Percentiles rank a stretch among this genome's conserved stretches.
Evolutionary conservation across 2,113 vertebrate genomes (phyloP).

Genomic region (Elanoides forficatus): DNA sequence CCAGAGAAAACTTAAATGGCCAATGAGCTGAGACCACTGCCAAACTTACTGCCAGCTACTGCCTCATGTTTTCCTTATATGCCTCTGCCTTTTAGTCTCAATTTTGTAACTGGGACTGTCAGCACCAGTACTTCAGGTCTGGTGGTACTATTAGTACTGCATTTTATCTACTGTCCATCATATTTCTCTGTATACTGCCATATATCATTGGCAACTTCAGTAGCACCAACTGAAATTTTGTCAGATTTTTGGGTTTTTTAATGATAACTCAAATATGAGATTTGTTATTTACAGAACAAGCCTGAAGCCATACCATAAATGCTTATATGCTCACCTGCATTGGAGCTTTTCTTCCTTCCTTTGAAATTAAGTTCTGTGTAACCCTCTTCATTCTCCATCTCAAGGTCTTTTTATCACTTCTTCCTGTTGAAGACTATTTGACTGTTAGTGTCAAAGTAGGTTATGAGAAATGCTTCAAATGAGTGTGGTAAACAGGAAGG

Average conservation of each 20-base stretch:
- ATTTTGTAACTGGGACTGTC: background rate
- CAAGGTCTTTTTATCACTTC: background rate
- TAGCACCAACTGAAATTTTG: background rate
- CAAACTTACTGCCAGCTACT: background rate
- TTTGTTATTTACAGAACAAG: background rate
- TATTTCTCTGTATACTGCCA: background rate
- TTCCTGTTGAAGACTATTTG: background rate
- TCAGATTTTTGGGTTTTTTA: background rate
- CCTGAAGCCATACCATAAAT: background rate
- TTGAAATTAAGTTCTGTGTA: background rate
- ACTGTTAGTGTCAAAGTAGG: background rate
- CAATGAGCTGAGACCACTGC: background rate
- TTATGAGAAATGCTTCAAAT: background rate
- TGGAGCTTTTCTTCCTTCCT: background rate
- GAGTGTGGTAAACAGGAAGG: background rate
- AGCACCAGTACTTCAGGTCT: background rate
- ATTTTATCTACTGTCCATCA: background rate
- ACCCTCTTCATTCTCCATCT: background rate
- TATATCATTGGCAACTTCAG: background rate
- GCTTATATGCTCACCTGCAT: background rate
- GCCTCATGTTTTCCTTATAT: background rate
- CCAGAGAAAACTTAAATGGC: background rate
- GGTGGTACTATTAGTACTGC: background rate
- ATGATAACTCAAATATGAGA: background rate
- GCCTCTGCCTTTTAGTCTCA: background rate